phyloP scores from a whole-genome alignment of 2,113 vertebrate species.

The Panthera uncia region DNA sequence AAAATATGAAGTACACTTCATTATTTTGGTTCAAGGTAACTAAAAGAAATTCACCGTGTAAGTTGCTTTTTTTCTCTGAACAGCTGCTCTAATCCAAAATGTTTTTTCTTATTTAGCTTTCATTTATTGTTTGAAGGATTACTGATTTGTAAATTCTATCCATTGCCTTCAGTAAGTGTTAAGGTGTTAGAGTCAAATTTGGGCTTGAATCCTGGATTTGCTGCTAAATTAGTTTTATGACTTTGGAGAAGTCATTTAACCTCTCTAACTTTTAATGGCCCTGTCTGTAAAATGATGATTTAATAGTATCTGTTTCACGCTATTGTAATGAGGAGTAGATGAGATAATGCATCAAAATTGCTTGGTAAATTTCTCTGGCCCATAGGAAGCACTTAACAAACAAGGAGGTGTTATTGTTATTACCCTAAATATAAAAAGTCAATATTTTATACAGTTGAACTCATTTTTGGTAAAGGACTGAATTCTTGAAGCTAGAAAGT shows the following conservation, averaged over 20 bases:
- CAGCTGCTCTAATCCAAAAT: not conserved
- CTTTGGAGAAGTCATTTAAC: slow-evolving; percentile 46
- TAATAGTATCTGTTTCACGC: not conserved
- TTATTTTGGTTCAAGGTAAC: slow-evolving; percentile 12
- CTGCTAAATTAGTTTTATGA: slow-evolving; percentile 15
- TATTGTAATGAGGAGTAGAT: slow-evolving; percentile 28
- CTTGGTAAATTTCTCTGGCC: not conserved
- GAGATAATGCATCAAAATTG: not conserved
- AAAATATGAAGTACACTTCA: slow-evolving; percentile 1
- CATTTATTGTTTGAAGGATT: not conserved
- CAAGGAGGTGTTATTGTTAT: slow-evolving; percentile 13
- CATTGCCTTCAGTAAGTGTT: not conserved
- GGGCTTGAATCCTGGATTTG: not conserved
- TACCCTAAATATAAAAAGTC: slow-evolving; percentile 20
- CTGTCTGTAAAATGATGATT: slow-evolving; percentile 32
- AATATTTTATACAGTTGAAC: not conserved
- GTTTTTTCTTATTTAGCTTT: slow-evolving; percentile 21
- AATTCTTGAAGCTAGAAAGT: slow-evolving; percentile 2
- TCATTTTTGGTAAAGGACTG: not conserved
- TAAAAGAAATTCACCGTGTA: not conserved
- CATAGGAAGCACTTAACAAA: not conserved
- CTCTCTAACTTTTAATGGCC: not conserved
- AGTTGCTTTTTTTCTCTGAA: not conserved
- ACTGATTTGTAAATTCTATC: slow-evolving; percentile 13
- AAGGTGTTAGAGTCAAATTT: not conserved